Evolutionary conservation across 2,797 vertebrate genomes (phyloP), one percentile per base, ranked within the genome.

Genomic region (Prionace glauca): DNA sequence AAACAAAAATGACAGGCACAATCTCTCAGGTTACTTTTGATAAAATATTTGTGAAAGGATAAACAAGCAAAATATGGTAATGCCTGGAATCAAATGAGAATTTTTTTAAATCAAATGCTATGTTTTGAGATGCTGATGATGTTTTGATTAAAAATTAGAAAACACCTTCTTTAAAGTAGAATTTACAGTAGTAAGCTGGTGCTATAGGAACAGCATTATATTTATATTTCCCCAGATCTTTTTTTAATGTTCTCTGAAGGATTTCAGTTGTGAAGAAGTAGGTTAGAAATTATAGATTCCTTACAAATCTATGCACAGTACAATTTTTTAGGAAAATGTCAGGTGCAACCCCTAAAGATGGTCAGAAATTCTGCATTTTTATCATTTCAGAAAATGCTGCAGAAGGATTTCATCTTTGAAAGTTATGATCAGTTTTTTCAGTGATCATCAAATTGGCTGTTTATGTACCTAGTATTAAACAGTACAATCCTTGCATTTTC

Each of bases 311-410:
- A 95, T 97, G 97, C 96, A 0, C 94, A 96, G 96, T 96, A 95
- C 95, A 96, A 96, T 96, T 45, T 96, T 96, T 96, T 96, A 96
- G 65, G 97, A 96, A 97, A 97, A 97, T 96, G 96, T 96, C 97
- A 96, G 96, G 96, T 74, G 45, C 29, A 41, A 74, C 18, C 29
- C 94, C 36, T n/a, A 50, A 95, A 90, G 67, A 86, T 65, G 11
- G 20, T 67, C 77, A 87, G 20, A 87, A 79, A 41, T 71, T 88
- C 81, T 32, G 29, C 45, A n/a, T 16, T 32, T 84, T 29, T 45
- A 77, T 32, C n/a, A 32, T 86, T 65, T 95, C 71, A 65, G 77
- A 26, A 95, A 77, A 95, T 16, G 26, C 26, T 20, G 22, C 45
- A 60, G 93, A 60, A 22, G 12, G 14, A 56, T 45, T n/a, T 77